Evolutionary conservation across 2,888 invertebrate genomes (phyloP).

Genomic region (Epinotia nisella): DNA sequence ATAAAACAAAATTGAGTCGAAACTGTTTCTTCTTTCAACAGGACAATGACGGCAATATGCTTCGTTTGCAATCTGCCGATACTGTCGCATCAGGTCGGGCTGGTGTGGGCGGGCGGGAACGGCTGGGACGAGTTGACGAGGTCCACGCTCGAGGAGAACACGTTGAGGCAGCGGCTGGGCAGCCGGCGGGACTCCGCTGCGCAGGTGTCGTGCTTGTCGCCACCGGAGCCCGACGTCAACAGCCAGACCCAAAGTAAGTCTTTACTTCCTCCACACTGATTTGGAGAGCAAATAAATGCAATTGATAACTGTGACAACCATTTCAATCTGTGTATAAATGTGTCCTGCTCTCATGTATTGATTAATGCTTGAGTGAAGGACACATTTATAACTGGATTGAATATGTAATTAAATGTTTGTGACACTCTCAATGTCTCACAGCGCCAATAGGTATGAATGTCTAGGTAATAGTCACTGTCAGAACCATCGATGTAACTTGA

Average conservation of each 20-base stretch:
- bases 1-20: conserved; percentile 13
- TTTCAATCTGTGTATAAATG: too few relatives aligned
- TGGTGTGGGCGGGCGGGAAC: conserved; percentile 97
- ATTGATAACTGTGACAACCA: too few relatives aligned
- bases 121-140: conserved; percentile 97
- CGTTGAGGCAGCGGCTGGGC: conserved; percentile 92
- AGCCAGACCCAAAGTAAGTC: conserved; percentile 75
- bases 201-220: conserved; percentile 93
- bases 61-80: conserved; percentile 98
- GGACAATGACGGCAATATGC: conserved; percentile 97
- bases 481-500: too few relatives aligned
- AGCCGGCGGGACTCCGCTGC: conserved; percentile 95
- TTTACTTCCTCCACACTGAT: background rate
- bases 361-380: too few relatives aligned
- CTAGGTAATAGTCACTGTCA: too few relatives aligned
- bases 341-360: too few relatives aligned
- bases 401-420: too few relatives aligned
- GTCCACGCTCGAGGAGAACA: conserved; percentile 93
- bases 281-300: too few relatives aligned
- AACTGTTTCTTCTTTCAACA: conserved; percentile 74
- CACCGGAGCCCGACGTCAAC: conserved; percentile 91
- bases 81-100: conserved; percentile 96
- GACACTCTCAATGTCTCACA: too few relatives aligned
- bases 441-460: too few relatives aligned
- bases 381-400: too few relatives aligned